phyloP scores from a whole-genome alignment of 2,888 invertebrate species.

The Malthinus flaveolus region DNA sequence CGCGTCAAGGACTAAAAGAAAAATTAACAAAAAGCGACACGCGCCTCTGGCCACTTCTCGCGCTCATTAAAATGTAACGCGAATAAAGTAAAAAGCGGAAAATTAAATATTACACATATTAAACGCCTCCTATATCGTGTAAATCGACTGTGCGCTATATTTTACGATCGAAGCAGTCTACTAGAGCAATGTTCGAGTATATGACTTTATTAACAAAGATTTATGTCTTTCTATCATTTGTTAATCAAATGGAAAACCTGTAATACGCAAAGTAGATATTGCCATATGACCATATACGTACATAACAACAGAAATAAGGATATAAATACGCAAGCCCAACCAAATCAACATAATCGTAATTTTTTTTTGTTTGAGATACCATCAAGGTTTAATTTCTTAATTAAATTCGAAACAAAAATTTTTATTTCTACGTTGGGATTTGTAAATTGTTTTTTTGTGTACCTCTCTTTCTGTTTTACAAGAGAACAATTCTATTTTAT shows the following conservation, averaged over 20 bases:
- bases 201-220: slow-evolving; percentile 55
- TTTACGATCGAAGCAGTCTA: slow-evolving; percentile 33
- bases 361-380: too few species aligned
- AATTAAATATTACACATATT: too few species aligned
- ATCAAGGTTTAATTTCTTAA: neutral
- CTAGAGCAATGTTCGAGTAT: slow-evolving; percentile 48
- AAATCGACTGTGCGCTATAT: slow-evolving; percentile 21
- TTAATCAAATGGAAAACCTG: slow-evolving; percentile 53
- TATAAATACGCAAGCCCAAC: neutral
- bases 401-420: neutral
- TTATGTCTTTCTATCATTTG: slow-evolving; percentile 50
- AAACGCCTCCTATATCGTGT: slow-evolving; percentile 17
- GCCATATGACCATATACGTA: slow-evolving; percentile 23
- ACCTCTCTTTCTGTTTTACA: neutral
- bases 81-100: too few species aligned
- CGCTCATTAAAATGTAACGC: too few species aligned
- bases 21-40: too few species aligned
- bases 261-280: slow-evolving; percentile 42
- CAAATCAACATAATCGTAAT: too few species aligned
- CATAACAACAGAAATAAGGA: slow-evolving; percentile 3
- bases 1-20: too few species aligned
- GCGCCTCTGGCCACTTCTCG: too few species aligned
- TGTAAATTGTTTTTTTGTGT: slow-evolving; percentile 6
- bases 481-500: slow-evolving; percentile 36
- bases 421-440: neutral